These are phyloP conservation scores for Grus americana DNA, from an alignment of 2,113 vertebrate species.

Conservation along the genomic window DNA sequence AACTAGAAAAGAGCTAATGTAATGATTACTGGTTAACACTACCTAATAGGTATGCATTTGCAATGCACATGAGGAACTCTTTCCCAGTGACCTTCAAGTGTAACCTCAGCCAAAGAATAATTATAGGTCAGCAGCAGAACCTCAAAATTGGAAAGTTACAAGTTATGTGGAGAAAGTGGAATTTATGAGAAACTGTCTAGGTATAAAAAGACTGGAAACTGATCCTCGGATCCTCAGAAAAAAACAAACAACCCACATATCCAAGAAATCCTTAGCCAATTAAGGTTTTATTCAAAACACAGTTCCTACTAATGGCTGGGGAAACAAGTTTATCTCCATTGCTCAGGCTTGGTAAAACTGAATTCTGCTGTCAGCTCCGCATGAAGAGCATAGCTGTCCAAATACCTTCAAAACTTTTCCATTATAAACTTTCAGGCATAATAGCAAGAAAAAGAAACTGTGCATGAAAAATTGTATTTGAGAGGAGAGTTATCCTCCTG, in stretches of 20 bases:
- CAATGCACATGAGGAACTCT: slow-evolving; percentile 33
- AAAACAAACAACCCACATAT: not conserved
- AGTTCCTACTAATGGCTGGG: not conserved
- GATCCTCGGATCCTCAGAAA: not conserved
- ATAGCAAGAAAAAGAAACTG: not conserved
- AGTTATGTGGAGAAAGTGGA: not conserved
- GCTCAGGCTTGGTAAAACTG: not conserved
- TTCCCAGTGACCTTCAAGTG: slow-evolving; percentile 37
- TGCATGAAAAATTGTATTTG: not conserved
- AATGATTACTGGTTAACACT: not conserved
- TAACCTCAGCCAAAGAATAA: not conserved
- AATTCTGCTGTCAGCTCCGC: not conserved
- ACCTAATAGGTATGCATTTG: slow-evolving; percentile 23
- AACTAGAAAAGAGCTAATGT: not conserved
- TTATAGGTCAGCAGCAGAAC: not conserved
- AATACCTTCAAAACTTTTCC: not conserved
- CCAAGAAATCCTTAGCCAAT: not conserved
- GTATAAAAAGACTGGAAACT: not conserved
- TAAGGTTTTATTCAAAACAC: not conserved
- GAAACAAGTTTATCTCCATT: not conserved
- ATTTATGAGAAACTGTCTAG: not conserved
- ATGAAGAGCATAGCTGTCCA: not conserved
- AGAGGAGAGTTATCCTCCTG: not conserved
- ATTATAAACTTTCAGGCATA: not conserved
- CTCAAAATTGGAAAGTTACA: not conserved